Base-by-base conservation (phyloP, 1,140 invertebrate species). In the Oryctes rhinoceros region DNA sequence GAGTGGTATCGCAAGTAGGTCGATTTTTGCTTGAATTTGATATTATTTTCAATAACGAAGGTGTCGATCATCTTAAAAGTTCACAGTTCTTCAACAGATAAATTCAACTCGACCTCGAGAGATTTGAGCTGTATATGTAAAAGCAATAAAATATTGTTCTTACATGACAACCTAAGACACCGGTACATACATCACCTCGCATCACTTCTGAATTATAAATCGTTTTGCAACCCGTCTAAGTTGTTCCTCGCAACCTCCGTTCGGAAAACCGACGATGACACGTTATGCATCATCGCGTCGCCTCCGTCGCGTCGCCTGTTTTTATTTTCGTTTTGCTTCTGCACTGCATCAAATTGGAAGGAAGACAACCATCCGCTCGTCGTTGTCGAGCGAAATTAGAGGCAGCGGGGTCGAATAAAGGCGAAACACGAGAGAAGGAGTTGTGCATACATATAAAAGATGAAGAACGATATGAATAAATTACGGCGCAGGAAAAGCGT, bases 381-480 rank as follows among this genome's bases (percentile, higher is more conserved):
- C 18, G 20, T 37, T 24, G 24, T 71, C 65, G 24, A 30, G 65
- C 20, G 24, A 71, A 71, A 35, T 71, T 71, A 71, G 65, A 59
- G 53, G 18, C 53, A 59, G 15, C 53, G n/a, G 53, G 13, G 53
- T 15, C 15, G 18, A 59, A n/a, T 13, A 30, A 9, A 71, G 20
- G 65, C 18, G 65, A 24, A 67, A 18, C 10, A 24, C 65, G 65
- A 71, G 5, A 35, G 62, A 67, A 67, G 18, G 62, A 71, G 65
- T 71, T 71, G 47, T 47, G 9, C 39, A 44, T 44, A 44, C 39
- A 44, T 44, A 44, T 44, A 44, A 44, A 44, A 48, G 20, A 47
- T 44, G 75, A 76, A n/a, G 75, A 76, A 49, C 47, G 75, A 76
- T 76, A 76, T 76, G 75, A 76, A 76, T 76, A 76, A 76, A 76